Percentiles rank a stretch among this genome's conserved stretches.
phyloP scores from a whole-genome alignment of 2,888 invertebrate species.

The Heliconius aoede region DNA sequence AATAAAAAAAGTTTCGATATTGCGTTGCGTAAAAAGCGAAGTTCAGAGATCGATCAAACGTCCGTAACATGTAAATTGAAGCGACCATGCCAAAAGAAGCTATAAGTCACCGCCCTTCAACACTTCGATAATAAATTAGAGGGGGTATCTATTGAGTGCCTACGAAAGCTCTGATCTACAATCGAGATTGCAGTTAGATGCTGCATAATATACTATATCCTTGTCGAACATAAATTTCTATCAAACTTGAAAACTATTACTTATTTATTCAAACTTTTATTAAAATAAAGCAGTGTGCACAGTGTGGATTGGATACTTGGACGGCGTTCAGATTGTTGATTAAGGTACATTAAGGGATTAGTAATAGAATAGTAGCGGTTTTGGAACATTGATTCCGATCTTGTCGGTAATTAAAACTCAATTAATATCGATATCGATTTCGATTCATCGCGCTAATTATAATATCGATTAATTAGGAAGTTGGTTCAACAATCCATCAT shows the following conservation, averaged over 20 bases:
- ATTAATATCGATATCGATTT: constrained; percentile 16
- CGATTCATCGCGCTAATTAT: not conserved
- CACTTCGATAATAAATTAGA: constrained; percentile 72
- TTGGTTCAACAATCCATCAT: not conserved
- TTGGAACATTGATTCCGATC: constrained; percentile 9
- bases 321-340: constrained; percentile 67
- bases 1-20: constrained; percentile 40
- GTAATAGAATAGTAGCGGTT: constrained; percentile 31
- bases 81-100: constrained; percentile 58
- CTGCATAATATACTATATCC: constrained; percentile 44
- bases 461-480: not conserved
- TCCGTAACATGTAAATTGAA: constrained; percentile 50
- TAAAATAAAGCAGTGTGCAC: constrained; percentile 63
- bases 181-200: constrained; percentile 59
- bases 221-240: constrained; percentile 46
- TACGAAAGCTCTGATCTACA: constrained; percentile 66
- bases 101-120: constrained; percentile 68
- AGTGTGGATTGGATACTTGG: constrained; percentile 60
- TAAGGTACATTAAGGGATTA: constrained; percentile 59
- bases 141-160: constrained; percentile 70
- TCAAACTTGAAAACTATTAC: too few species aligned
- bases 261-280: too few species aligned
- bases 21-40: constrained; percentile 46
- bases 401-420: constrained; percentile 2
- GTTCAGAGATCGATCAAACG: constrained; percentile 47